phyloP scores from a whole-genome alignment of 2,113 vertebrate genomes.

The Phyllopteryx taeniolatus region DNA sequence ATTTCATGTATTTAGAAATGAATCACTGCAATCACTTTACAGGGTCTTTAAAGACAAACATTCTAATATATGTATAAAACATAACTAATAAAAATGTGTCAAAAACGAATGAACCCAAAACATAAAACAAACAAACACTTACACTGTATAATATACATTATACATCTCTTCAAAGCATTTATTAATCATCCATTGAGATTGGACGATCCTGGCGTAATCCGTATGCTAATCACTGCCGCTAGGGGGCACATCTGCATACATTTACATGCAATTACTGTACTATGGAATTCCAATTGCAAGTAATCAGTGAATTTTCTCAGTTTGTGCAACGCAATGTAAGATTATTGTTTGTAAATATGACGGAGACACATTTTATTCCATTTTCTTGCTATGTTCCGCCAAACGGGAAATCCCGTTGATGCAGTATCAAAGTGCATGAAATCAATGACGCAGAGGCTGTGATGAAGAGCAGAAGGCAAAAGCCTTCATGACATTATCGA shows the following conservation, averaged over 20 bases:
- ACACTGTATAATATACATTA: too few species aligned
- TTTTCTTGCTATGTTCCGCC: constrained; percentile 1
- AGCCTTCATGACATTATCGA: constrained; percentile 61
- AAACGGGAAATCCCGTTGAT: constrained; percentile 15
- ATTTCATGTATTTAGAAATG: too few species aligned
- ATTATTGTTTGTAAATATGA: background rate
- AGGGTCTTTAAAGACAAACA: too few species aligned
- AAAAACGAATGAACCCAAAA: too few species aligned
- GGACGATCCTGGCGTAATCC: background rate
- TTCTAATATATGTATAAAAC: too few species aligned
- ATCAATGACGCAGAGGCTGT: constrained; percentile 38
- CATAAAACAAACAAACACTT: too few species aligned
- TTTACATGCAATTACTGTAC: background rate
- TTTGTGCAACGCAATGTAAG: background rate
- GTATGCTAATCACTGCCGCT: background rate
- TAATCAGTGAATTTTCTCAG: background rate
- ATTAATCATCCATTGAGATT: background rate
- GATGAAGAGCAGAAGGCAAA: constrained; percentile 40
- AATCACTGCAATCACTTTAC: too few species aligned
- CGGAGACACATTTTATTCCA: background rate
- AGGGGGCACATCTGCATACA: background rate
- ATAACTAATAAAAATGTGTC: too few species aligned
- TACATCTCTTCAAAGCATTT: too few species aligned
- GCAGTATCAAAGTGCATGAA: constrained; percentile 28
- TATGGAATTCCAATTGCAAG: background rate